Evolutionary conservation across 2,888 invertebrate species (phyloP).

Genomic region (Diogma glabrata): DNA sequence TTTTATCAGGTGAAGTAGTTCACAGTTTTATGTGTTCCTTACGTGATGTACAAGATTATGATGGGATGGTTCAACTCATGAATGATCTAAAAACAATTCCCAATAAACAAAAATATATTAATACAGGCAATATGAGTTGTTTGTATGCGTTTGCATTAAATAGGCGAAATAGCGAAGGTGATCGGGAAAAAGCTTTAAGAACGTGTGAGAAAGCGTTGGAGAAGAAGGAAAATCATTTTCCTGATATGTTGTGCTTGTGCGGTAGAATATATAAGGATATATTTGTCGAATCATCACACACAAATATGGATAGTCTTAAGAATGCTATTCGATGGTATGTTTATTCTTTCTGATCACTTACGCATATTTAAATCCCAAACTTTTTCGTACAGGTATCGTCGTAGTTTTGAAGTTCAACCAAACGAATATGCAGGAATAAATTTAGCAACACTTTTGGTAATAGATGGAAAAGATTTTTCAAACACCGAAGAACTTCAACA

Average conservation of each 20-base stretch:
- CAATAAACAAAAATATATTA: slow-evolving; percentile 75
- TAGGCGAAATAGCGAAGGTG: slow-evolving; percentile 86
- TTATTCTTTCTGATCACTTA: slow-evolving; percentile 23
- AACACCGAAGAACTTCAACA: slow-evolving; percentile 83
- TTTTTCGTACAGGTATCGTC: no score
- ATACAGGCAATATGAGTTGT: slow-evolving; percentile 82
- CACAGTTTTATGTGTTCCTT: slow-evolving; percentile 88
- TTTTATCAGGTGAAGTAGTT: slow-evolving; percentile 91
- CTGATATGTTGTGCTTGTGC: slow-evolving; percentile 94
- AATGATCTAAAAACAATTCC: slow-evolving; percentile 87
- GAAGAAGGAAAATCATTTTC: slow-evolving; percentile 88
- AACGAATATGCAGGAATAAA: slow-evolving; percentile 99
- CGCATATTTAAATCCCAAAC: not conserved
- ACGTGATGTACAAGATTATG: slow-evolving; percentile 88
- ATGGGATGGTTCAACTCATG: slow-evolving; percentile 93
- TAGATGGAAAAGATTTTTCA: slow-evolving; percentile 90
- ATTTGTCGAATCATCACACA: slow-evolving; percentile 91
- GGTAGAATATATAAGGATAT: slow-evolving; percentile 96
- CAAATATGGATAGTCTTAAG: slow-evolving; percentile 74
- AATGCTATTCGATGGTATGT: slow-evolving; percentile 96
- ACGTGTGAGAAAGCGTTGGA: slow-evolving; percentile 87
- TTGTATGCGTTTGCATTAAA: slow-evolving; percentile 96
- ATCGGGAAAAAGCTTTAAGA: slow-evolving; percentile 83
- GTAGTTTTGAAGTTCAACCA: slow-evolving; percentile 95
- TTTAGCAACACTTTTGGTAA: slow-evolving; percentile 90